phyloP scores from a whole-genome alignment of 2,797 vertebrate genomes.

The Scyliorhinus canicula region DNA sequence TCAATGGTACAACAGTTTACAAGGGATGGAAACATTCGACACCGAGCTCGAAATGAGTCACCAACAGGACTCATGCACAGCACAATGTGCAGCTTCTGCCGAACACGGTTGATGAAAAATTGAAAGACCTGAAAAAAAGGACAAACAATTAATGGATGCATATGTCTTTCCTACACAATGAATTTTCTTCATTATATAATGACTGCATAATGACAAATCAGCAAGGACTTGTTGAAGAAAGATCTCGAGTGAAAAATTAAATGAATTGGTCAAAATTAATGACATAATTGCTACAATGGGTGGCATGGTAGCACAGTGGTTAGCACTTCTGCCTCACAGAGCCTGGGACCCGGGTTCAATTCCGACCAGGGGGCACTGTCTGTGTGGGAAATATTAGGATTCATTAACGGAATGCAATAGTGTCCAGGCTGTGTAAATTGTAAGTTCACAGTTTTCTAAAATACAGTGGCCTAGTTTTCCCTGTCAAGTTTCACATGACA shows the following conservation, averaged over 20 bases:
- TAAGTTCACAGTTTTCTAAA: too few relatives aligned
- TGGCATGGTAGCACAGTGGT: too few relatives aligned
- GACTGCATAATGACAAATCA: neutral
- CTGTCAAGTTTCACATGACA: too few relatives aligned
- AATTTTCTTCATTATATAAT: neutral
- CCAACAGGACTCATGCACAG: constrained; percentile 77
- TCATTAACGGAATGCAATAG: too few relatives aligned
- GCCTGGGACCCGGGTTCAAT: too few relatives aligned
- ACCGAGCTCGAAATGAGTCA: constrained; percentile 72
- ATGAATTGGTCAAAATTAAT: constrained; percentile 17
- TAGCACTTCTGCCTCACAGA: too few relatives aligned
- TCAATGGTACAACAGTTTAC: constrained; percentile 81
- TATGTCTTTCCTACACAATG: neutral
- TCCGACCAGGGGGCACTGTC: too few relatives aligned
- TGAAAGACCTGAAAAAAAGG: constrained; percentile 64
- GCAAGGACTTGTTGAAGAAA: neutral
- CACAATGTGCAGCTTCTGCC: constrained; percentile 75
- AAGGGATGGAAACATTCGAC: constrained; percentile 78
- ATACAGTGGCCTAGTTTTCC: too few relatives aligned
- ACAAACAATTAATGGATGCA: neutral
- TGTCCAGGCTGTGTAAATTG: too few relatives aligned
- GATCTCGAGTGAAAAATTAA: constrained; percentile 33
- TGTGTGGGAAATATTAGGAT: too few relatives aligned
- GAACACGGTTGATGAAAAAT: constrained; percentile 70
- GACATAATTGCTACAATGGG: neutral